A percentile compares a stretch with the other conserved stretches of the same genome.
These are phyloP conservation scores for Rhinopithecus roxellana DNA, from an alignment of 2,113 vertebrate species.

Conservation along the genomic window DNA sequence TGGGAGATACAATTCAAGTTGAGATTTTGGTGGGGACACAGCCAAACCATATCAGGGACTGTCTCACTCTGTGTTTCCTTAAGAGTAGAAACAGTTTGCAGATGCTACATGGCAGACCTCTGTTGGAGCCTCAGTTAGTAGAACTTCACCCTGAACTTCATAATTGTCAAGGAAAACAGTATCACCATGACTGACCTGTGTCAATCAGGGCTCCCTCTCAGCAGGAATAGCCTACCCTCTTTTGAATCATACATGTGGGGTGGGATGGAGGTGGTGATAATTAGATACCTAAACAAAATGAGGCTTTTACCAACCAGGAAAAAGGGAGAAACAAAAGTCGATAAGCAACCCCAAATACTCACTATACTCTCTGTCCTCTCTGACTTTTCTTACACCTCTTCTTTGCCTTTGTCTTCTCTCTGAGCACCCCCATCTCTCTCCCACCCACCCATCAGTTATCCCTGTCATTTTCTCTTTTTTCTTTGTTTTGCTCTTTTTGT, in stretches of 20 bases:
- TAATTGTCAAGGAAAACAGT: not conserved
- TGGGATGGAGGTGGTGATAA: not conserved
- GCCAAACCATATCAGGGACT: not conserved
- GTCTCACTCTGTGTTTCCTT: not conserved
- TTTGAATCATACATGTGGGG: not conserved
- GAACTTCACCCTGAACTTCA: not conserved
- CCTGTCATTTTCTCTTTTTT: not conserved
- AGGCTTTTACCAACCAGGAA: not conserved
- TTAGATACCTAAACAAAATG: not conserved
- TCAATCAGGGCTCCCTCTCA: not conserved
- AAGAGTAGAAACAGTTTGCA: not conserved
- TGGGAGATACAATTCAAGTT: too few relatives aligned
- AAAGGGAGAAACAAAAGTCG: not conserved
- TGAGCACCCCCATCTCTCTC: too few relatives aligned
- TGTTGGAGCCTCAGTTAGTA: not conserved
- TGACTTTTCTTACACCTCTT: not conserved
- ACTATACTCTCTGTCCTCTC: not conserved
- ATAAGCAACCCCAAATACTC: not conserved
- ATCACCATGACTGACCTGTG: accelerated
- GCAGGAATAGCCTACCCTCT: not conserved
- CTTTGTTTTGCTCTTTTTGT: not conserved
- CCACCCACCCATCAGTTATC: not conserved
- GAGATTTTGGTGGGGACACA: too few relatives aligned
- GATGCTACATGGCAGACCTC: not conserved
- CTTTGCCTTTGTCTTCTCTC: not conserved